phyloP scores from a whole-genome alignment of 2,888 invertebrate genomes.

The Belgica antarctica region DNA sequence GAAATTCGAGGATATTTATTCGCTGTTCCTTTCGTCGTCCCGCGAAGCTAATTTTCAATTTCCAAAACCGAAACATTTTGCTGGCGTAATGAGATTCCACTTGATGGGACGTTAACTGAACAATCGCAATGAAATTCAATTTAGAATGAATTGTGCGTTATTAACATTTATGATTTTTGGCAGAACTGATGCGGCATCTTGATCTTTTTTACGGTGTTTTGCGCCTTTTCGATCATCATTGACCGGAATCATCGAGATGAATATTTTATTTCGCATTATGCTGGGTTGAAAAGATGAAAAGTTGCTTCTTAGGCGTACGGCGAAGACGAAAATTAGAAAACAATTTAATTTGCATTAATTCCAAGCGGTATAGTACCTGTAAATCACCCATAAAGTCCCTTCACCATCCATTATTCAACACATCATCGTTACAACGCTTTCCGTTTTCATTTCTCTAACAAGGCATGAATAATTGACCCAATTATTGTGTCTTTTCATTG shows the following conservation, averaged over 20 bases:
- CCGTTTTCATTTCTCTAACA: background rate
- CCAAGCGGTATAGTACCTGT: too few species aligned
- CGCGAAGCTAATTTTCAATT: too few species aligned
- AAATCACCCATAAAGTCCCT: too few species aligned
- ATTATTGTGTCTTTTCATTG: slow-evolving; percentile 10
- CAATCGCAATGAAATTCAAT: slow-evolving; percentile 24
- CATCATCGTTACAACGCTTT: background rate
- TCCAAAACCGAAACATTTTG: too few species aligned
- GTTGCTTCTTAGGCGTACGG: background rate
- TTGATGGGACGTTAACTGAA: background rate
- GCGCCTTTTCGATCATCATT: background rate
- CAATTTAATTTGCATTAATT: background rate
- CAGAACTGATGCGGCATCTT: background rate
- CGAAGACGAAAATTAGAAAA: background rate
- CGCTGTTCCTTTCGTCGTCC: too few species aligned
- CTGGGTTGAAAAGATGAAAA: too few species aligned
- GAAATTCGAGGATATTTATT: too few species aligned
- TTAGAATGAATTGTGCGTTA: background rate
- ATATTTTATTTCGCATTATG: background rate
- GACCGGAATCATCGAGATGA: background rate
- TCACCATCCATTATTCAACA: too few species aligned
- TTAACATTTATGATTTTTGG: slow-evolving; percentile 23
- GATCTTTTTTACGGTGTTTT: background rate
- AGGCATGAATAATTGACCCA: slow-evolving; percentile 1
- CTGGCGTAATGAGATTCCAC: background rate